Evolutionary conservation across 1,140 invertebrate genomes (phyloP), one percentile per base, ranked within the genome.

Genomic region (Drosophila pachea): DNA sequence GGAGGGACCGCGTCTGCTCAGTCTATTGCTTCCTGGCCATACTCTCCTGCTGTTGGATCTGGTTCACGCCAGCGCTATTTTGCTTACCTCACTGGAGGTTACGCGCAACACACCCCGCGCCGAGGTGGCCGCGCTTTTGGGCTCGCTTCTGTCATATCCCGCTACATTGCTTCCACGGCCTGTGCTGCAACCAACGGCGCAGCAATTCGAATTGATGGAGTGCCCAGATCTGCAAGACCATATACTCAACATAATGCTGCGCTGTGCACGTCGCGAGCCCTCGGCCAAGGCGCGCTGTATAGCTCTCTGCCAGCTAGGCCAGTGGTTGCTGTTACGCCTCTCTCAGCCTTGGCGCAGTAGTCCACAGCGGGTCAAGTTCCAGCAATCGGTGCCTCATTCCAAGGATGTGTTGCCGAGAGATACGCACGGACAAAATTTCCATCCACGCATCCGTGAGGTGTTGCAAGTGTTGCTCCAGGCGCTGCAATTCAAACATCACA

Each of bases 41-140:
- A 95, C 97, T 6, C 90, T 98, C 52, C 90, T 99, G 2, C 90
- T 97, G 7, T 90, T 97, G 22, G 97, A 99, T 90, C 95, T 98
- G 74, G 94, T 99, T 42, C 94, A 96, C 87, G 97, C 97, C 8
- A 95, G 95, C 70, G 95, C 96, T 73, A 93, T 95, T 5, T 93
- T 99, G 71, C 91, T 98, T 36, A 95, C 94, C 70, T 95, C 94
- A 33, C 92, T 93, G 7, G 96, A 98, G 89, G 91, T 95, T 12
- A 91, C 73, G 11, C 69, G 68, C 7, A 84, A 95, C 92, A 94
- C 95, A 62, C 97, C 97, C 2, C 92, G 97, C 65, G 94, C 94
- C 11, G 97, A 99, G 88, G 97, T 97, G 0, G 93, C 97, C n/a
- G 95, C 96, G 0, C 94, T 99, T 49, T 91, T 99, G 6, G 97